Percentiles rank a stretch among this genome's conserved stretches.
Conservation (phyloP, 2,888 invertebrate species). For the Unio delphinus region DNA sequence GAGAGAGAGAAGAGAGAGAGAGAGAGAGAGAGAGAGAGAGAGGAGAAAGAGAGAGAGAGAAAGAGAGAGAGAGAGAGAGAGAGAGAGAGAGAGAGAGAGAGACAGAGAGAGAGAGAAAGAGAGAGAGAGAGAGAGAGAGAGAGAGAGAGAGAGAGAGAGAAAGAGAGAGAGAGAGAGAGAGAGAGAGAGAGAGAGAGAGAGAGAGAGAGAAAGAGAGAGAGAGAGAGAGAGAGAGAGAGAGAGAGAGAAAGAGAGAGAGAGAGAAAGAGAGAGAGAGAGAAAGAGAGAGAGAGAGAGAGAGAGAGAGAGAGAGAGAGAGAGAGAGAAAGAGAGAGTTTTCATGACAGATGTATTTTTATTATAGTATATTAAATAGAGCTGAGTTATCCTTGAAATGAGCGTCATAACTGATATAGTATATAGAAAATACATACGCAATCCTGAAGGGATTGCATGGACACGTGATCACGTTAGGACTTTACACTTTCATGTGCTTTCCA, state of each 20-base stretch:
- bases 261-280: no score
- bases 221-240: not conserved
- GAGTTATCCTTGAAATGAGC: no score
- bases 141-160: not conserved
- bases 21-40: not conserved
- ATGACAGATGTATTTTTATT: no score
- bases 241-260: no score
- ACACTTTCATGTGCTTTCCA: no score
- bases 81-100: not conserved
- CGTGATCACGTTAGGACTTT: no score
- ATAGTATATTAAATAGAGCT: no score
- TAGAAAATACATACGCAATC: no score
- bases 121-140: constrained; percentile 3
- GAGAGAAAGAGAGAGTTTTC: not conserved
- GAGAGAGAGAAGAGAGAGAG: constrained; percentile 2
- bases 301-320: constrained; percentile 2
- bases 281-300: not conserved
- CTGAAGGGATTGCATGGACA: no score
- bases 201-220: constrained; percentile 1
- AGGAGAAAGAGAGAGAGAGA: no score
- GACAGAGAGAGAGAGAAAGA: no score
- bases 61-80: constrained; percentile 2
- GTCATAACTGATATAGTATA: no score
- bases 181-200: not conserved
- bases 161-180: constrained; percentile 2